A percentile compares a stretch with the other conserved stretches of the same genome.
Evolutionary conservation across 2,888 invertebrate species (phyloP).

Genomic region (Dione juno): DNA sequence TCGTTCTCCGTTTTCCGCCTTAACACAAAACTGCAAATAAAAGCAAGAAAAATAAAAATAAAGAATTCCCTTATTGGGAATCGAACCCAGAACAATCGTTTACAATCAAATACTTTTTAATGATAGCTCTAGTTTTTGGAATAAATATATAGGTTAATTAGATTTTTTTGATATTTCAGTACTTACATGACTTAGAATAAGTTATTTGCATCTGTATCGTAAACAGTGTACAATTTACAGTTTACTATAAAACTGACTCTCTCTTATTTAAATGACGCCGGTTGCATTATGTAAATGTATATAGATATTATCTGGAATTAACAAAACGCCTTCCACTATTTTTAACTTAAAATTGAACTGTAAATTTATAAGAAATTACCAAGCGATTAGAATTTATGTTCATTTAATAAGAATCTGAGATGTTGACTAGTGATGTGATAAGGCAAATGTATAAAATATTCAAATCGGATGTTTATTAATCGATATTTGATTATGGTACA

Average conservation of each 20-base stretch:
- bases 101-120: too few species aligned
- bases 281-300: conserved; percentile 10
- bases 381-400: conserved; percentile 10
- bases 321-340: conserved; percentile 10
- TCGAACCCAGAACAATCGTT: too few species aligned
- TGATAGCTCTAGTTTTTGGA: too few species aligned
- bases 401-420: conserved; percentile 15
- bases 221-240: not conserved
- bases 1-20: too few species aligned
- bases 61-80: too few species aligned
- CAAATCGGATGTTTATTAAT: conserved; percentile 12
- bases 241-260: conserved; percentile 4
- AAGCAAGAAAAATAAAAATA: too few species aligned
- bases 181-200: too few species aligned
- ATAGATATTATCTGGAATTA: conserved; percentile 21
- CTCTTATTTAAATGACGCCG: conserved; percentile 17
- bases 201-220: not conserved
- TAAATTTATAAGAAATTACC: conserved; percentile 20
- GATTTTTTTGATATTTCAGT: too few species aligned
- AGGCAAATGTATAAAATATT: conserved; percentile 21
- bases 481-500: conserved; percentile 20
- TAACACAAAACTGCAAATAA: too few species aligned
- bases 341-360: not conserved
- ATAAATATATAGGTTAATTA: too few species aligned
- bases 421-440: conserved; percentile 14